Conservation (phyloP, 2,797 vertebrate genomes). For the Iguana delicatissima region DNA sequence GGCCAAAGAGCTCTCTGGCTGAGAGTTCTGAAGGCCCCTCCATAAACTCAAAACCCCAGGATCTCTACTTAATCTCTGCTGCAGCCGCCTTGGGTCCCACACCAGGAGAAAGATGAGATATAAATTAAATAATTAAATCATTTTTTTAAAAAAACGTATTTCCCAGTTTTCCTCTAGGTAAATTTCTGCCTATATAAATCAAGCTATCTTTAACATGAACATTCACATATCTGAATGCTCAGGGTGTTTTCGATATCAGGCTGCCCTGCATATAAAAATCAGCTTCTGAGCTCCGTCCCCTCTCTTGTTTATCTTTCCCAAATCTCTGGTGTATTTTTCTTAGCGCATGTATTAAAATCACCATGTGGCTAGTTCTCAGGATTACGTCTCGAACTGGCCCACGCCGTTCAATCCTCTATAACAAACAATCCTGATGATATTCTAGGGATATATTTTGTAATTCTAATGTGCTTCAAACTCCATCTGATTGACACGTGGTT, state of each 20-base stretch:
- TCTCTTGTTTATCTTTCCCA: slow-evolving; percentile 23
- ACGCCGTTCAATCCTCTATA: slow-evolving; percentile 27
- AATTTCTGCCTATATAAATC: background rate
- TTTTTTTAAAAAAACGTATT: background rate
- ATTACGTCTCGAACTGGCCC: slow-evolving; percentile 29
- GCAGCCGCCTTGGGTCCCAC: too few species aligned
- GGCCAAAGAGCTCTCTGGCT: too few species aligned
- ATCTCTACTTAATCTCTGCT: too few species aligned
- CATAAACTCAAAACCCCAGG: too few species aligned
- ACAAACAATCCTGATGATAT: slow-evolving; percentile 68
- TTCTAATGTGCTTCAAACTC: slow-evolving; percentile 68
- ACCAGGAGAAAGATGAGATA: too few species aligned
- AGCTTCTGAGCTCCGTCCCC: background rate
- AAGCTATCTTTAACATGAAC: background rate
- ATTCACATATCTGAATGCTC: background rate
- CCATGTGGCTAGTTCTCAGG: slow-evolving; percentile 1
- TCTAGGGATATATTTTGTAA: slow-evolving; percentile 68
- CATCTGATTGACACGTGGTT: slow-evolving; percentile 53
- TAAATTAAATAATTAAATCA: too few species aligned
- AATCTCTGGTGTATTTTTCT: slow-evolving; percentile 16
- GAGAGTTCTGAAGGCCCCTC: too few species aligned
- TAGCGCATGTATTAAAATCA: slow-evolving; percentile 26
- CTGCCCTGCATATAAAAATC: background rate
- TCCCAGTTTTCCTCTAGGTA: background rate
- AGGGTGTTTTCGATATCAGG: background rate